Base-by-base conservation (phyloP, 2,888 invertebrate species). In the Agrilus mali region DNA sequence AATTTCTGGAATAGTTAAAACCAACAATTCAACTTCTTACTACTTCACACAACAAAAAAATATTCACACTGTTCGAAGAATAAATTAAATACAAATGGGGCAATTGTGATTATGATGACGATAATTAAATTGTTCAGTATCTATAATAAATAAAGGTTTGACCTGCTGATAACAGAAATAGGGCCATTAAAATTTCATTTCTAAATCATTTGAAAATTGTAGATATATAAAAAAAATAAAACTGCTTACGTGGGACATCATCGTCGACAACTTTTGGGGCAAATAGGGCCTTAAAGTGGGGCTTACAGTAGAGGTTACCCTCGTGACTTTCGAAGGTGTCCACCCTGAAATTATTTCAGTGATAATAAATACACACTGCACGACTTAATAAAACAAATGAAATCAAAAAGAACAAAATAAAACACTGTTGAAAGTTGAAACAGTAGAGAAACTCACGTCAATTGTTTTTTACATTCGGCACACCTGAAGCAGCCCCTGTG, bases 401-500 rank as follows among this genome's bases (percentile, higher is more conserved):
- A 20, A 27, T 38, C 10, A 47, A 17, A 39, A 14, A 35, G 36
- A 14, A 10, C 16, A 17, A 46, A 35, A 33, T 33, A 12, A 16
- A 33, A 37, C 34, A 13, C 12, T 17, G 33, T 38, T 35, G n/a
- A n/a, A n/a, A 31, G 7, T 7, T 34, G 14, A 22, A 20, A 38
- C 40, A 45, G 4, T 35, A 20, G 6, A 7, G 7, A 20, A 20
- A 73, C 79, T 74, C 65, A 93, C 93, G 83, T 89, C 49, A 97
- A 77, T 60, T 86, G 88, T 65, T 93, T 92, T 62, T 81, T 82
- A 71, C 97, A 97, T 68, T 92, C 90, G 44, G 78, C 76, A 65
- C 95, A 96, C 55, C 90, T 76, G 75, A 96, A 93, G 72, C 96
- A 96, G 66, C 86, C 85, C 68, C 87, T 92, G 69, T 96, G 96